Evolutionary conservation across 2,888 invertebrate species (phyloP), one percentile per base, ranked within the genome.

Genomic region (Hybos culiciformis): DNA sequence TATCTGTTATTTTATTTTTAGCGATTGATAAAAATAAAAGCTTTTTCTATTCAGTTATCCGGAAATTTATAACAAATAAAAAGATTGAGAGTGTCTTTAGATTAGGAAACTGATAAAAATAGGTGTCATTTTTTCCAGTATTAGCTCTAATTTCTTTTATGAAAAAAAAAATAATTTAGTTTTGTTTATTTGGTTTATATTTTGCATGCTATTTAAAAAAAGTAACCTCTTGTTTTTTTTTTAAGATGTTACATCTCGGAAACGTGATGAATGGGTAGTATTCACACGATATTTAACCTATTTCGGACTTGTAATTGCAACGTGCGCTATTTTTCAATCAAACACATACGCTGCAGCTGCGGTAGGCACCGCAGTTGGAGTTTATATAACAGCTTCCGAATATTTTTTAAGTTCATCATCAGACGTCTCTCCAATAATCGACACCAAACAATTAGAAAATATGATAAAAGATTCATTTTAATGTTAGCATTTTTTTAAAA

Each of bases 341-440:
- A 88, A 84, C 44, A 74, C 80, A 2, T 70, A 76, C 26, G 68
- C 85, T 32, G 90, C 90, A 9, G 78, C 81, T 43, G 59, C 83
- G 38, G 79, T 92, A 40, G 91, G 90, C 3, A 67, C 83, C 1
- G 71, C 80, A 52, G 90, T 91, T 15, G 77, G 83, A 19, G 60
- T 82, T 23, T 92, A 92, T 61, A 90, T 92, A 53, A 73, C 84
- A 2, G 75, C 82, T 7, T 87, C 91, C 0, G 91, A 91, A 61
- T 91, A 90, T 60, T 80, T 84, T 58, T 68, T 67, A 3, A 60
- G 56, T 45, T 51, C 58, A 12, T 51, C 61, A 40, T 56, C 54
- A 37, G 56, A 49, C 17, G 50, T 51, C 39, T 36, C 44, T n/a
- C 63, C 65, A 18, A 58, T 59, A 47, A 48, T 65, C 37, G 60